Evolutionary conservation across 1,140 invertebrate genomes (phyloP).

Genomic region (Reticulitermes speratus): DNA sequence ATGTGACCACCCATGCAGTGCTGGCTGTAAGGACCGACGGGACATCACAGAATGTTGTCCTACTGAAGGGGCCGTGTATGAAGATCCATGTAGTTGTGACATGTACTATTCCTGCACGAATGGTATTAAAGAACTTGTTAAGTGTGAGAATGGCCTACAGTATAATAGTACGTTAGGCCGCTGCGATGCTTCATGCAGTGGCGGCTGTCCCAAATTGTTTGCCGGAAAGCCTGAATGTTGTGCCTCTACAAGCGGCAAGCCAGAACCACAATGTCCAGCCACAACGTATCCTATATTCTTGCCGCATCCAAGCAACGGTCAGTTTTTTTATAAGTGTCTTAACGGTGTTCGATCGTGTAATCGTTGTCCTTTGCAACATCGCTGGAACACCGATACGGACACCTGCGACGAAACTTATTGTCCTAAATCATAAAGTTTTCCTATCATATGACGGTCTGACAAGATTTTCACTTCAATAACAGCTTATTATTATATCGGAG

Average conservation of each 20-base stretch:
- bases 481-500: too few relatives aligned
- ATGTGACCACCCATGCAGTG: neutral
- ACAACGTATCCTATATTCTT: neutral
- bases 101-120: neutral
- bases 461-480: too few relatives aligned
- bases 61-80: neutral
- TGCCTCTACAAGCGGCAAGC: neutral
- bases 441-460: too few relatives aligned
- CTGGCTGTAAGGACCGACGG: neutral
- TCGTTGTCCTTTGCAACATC: neutral
- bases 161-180: neutral
- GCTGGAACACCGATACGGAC: neutral
- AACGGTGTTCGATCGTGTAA: neutral
- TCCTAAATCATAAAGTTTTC: neutral
- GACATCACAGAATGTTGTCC: neutral
- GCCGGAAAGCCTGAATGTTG: neutral
- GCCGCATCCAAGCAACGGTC: neutral
- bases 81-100: neutral
- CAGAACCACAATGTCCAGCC: neutral
- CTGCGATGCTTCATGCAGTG: neutral
- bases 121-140: neutral
- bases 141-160: neutral
- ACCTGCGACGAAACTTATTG: neutral
- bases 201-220: neutral
- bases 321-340: neutral